Evolutionary conservation across 2,113 vertebrate genomes (phyloP).

Genomic region (Datnioides undecimradiatus): DNA sequence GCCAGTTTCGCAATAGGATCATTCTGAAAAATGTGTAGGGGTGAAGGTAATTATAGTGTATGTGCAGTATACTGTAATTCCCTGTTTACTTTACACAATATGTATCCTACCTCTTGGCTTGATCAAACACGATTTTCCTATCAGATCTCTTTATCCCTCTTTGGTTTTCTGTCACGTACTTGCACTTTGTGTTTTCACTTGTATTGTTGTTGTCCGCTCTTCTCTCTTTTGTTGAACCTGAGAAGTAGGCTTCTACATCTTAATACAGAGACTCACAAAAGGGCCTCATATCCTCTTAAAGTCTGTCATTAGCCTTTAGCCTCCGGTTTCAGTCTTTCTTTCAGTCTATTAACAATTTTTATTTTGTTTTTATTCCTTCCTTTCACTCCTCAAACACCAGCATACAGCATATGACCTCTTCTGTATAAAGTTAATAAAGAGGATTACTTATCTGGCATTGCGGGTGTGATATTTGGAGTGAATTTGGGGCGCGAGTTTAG

Average conservation of each 20-base stretch:
- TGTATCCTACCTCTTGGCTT: background rate
- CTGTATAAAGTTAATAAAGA: conserved; percentile 52
- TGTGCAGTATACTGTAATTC: background rate
- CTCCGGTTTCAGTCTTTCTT: background rate
- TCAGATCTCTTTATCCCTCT: background rate
- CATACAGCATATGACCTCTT: conserved; percentile 18
- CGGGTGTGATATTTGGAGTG: conserved; percentile 12
- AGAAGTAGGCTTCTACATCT: too few species aligned
- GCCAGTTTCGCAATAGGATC: conserved; percentile 3
- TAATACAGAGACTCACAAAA: background rate
- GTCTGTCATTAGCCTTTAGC: background rate
- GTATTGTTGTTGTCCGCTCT: background rate
- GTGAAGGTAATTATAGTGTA: background rate
- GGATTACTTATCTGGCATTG: conserved; percentile 48
- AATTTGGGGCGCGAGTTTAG: conserved; percentile 7
- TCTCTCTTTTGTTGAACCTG: background rate
- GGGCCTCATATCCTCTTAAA: background rate
- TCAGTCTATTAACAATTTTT: conserved; percentile 6
- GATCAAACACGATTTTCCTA: background rate
- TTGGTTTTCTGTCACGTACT: background rate
- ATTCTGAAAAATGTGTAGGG: background rate
- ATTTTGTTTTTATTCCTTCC: background rate
- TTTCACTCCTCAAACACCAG: background rate
- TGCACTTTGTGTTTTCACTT: background rate
- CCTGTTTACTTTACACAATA: background rate